Base-by-base conservation (phyloP, 1,140 invertebrate genomes). In the Halictus rubicundus region DNA sequence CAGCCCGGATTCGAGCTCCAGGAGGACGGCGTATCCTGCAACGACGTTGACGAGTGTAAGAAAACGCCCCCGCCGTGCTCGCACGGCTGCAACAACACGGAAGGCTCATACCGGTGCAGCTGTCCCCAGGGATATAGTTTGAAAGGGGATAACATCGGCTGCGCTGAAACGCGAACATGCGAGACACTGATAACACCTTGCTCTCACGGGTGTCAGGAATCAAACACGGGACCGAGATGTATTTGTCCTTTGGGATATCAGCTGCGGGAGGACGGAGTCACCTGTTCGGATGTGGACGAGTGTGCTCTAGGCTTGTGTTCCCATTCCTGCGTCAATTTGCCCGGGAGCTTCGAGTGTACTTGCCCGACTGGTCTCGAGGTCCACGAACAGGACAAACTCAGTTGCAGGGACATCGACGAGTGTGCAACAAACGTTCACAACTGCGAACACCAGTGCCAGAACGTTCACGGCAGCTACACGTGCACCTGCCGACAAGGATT, bases 261-360 rank as follows among this genome's bases (percentile, higher is more conserved):
- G 6, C 86, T 96, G 6, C 37, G 21, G 19, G 57, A 83, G 0
- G 85, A 87, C 12, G 69, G 42, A 1, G 94, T 81, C 90, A 94
- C 74, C 78, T 96, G 96, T 85, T 92, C 92, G 64, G 95, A 96
- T 86, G 95, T 96, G 77, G 94, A 96, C 87, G 96, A 96, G 86
- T 96, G 96, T 83, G 87, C 93, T 90, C 21, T 68, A 3, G 69
- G 74, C 7, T 42, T 60, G 8, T 89, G 89, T 14, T 85, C 87
- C 1, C 92, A 94, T 68, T 88, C 91, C 23, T 96, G 96, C 92
- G 91, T 95, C 23, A 98, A 98, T 90, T 92, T 95, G 46, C 94
- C 95, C 14, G 97, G 97, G 61, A 93, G 94, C 23, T 96, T 95
- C 87, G 92, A 95, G 83, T 97, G 97, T 90, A 88, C 92, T 79